Base-by-base conservation (phyloP, 2,888 invertebrate genomes). In the Phymatocera aterrima region DNA sequence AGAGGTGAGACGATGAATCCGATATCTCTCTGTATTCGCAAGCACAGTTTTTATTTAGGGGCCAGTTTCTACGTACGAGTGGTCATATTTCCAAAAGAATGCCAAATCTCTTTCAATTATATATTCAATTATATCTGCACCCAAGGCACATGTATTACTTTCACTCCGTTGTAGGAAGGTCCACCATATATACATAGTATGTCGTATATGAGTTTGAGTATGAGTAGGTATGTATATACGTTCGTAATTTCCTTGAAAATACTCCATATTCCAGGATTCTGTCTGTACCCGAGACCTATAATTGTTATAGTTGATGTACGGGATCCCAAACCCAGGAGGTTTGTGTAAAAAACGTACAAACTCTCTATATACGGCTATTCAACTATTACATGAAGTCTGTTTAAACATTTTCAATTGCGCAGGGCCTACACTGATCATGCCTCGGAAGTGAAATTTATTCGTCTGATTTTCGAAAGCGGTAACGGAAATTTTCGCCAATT, bases 71-170 rank as follows among this genome's bases (percentile, higher is more conserved):
- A 34, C 54, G 21, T 51, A 72, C 72, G 72, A 46, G 72, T 54
- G 51, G 51, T 51, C 48, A 15, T 1, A 51, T 3, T 46, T 24
- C 40, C 46, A 1, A 68, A 68, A 68, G 15, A 68, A 5, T 40
- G 43, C 40, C 46, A 12, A 68, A 43, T 68, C 46, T 43, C 46
- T 15, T 68, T 43, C 28, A 43, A 34, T 34, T 43, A 75, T 40
- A 75, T 75, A 54, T 54, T 75, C 75, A 75, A 57, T 75, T 75
- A 85, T 86, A 86, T 87, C 84, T 89, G 90, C 86, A 90, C 89
- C 87, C 87, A 90, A 90, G 90, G 90, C 90, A 90, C 90, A 87
- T 88, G 86, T 88, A 88, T 89, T 87, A 90, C 90, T 90, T 89
- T 90, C 90, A 88, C 86, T 87, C 85, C 85, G 85, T 88, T 81